Evolutionary conservation across 1,140 invertebrate genomes (phyloP).

Genomic region (Centruroides vittatus): DNA sequence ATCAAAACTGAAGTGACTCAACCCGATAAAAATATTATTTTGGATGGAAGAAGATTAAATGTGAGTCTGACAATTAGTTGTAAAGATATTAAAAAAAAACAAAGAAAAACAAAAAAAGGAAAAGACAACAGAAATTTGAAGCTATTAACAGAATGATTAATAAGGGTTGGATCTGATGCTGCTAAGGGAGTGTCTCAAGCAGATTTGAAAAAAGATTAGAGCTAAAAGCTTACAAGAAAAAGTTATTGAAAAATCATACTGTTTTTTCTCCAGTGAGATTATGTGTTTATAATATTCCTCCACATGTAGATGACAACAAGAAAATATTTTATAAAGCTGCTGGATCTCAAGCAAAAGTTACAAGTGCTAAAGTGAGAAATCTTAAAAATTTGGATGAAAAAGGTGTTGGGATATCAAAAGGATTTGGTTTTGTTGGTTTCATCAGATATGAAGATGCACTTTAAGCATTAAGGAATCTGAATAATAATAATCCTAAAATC

Average conservation of each 20-base stretch:
- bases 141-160: too few species aligned
- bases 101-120: too few species aligned
- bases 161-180: too few species aligned
- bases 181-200: too few species aligned
- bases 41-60: too few species aligned
- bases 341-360: constrained; percentile 42
- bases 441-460: constrained; percentile 74
- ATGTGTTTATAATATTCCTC: constrained; percentile 76
- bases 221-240: constrained; percentile 58
- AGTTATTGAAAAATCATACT: constrained; percentile 83
- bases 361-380: constrained; percentile 56
- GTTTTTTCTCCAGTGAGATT: constrained; percentile 78
- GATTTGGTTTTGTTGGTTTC: constrained; percentile 85
- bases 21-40: too few species aligned
- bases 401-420: constrained; percentile 62
- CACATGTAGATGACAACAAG: constrained; percentile 47
- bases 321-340: constrained; percentile 39
- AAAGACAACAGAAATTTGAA: too few species aligned
- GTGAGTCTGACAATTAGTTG: too few species aligned
- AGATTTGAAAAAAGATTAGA: too few species aligned
- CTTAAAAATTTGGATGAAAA: constrained; percentile 40
- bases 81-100: too few species aligned
- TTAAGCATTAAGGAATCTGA: constrained; percentile 59
- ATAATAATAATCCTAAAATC: constrained; percentile 83
- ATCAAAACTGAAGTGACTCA: too few species aligned